These are phyloP conservation scores for Diadumene lineata DNA, from an alignment of 92 coral and sea anemone species.

Conservation along the genomic window DNA sequence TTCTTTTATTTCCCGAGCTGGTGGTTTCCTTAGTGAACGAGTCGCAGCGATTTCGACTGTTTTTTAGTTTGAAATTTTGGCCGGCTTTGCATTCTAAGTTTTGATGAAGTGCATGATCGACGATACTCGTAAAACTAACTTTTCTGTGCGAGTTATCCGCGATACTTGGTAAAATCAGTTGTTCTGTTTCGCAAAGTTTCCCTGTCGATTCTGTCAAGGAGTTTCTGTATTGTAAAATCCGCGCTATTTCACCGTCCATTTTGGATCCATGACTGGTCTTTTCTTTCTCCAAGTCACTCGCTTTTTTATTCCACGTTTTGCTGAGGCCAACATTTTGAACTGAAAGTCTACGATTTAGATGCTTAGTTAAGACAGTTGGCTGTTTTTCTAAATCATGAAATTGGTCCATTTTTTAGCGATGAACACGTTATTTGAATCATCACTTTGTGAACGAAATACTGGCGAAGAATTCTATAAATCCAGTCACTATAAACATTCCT, in stretches of 20 bases:
- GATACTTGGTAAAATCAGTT: background rate
- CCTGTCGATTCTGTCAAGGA: conserved; percentile 36
- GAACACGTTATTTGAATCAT: too few species aligned
- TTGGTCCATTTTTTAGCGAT: background rate
- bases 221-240: conserved; percentile 41
- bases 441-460: background rate
- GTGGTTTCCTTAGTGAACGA: conserved; percentile 25
- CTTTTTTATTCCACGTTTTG: conserved; percentile 36
- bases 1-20: conserved; percentile 38
- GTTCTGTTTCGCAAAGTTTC: conserved; percentile 16
- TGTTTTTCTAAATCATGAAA: conserved; percentile 41
- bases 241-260: conserved; percentile 38
- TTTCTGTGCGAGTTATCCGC: background rate
- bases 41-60: background rate
- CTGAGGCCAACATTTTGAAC: conserved; percentile 40
- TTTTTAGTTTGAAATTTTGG: background rate
- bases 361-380: conserved; percentile 33
- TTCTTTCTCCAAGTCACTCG: conserved; percentile 27
- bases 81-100: background rate
- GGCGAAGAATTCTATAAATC: background rate
- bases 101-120: background rate
- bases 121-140: conserved; percentile 18
- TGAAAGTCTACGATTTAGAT: conserved; percentile 45
- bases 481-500: background rate
- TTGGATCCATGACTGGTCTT: conserved; percentile 12